These are phyloP conservation scores for Cheilosia variabilis DNA, from an alignment of 2,888 invertebrate genomes.

Conservation along the genomic window DNA sequence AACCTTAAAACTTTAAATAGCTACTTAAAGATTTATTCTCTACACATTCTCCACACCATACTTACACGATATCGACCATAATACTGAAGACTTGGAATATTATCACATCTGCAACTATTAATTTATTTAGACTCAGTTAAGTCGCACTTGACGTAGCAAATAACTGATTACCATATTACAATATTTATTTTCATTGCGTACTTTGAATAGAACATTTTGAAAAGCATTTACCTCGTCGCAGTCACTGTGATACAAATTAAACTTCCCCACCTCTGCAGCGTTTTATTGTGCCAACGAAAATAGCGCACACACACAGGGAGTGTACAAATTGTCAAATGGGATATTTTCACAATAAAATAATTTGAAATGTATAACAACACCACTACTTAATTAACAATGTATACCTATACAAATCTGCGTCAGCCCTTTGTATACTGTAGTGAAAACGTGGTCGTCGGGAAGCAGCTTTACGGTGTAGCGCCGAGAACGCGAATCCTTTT, in stretches of 20 bases:
- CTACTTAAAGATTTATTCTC: too few species aligned
- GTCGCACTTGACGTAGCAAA: too few species aligned
- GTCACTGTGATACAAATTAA: neutral
- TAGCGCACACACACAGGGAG: conserved; percentile 21
- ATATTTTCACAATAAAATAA: conserved; percentile 73
- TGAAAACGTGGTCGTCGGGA: conserved; percentile 12
- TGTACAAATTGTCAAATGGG: conserved; percentile 64
- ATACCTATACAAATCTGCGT: conserved; percentile 67
- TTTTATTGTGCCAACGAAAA: conserved; percentile 27
- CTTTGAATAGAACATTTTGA: neutral
- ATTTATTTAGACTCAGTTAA: too few species aligned
- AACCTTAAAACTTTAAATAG: too few species aligned
- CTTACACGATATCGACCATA: too few species aligned
- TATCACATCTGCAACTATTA: too few species aligned
- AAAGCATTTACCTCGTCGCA: neutral
- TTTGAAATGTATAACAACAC: conserved; percentile 75
- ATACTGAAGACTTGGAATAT: too few species aligned
- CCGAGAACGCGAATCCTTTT: conserved; percentile 68
- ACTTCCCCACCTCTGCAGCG: neutral
- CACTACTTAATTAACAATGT: conserved; percentile 75
- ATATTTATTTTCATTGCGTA: too few species aligned
- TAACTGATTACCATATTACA: too few species aligned
- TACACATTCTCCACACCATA: too few species aligned
- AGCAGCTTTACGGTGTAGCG: neutral
- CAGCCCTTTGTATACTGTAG: conserved; percentile 48